Base-by-base conservation (phyloP, 1,140 invertebrate species). In the Fopius arisanus region DNA sequence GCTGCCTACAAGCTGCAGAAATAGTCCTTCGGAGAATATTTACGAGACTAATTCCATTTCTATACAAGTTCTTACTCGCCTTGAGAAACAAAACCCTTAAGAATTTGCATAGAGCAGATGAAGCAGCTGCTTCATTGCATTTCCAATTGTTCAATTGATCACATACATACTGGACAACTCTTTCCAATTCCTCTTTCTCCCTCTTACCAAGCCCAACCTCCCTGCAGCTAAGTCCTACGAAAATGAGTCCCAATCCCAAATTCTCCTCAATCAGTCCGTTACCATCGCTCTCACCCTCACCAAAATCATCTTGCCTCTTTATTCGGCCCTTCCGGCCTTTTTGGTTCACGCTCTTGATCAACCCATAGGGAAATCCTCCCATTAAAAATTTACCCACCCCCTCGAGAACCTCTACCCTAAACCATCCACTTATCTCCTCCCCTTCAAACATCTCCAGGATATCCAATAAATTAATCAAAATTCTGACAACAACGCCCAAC, bases 391-490 rank as follows among this genome's bases (percentile, higher is more conserved):
- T 51, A 5, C 5, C 9, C 82, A 14, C n/a, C 6, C 19, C 19
- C n/a, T 16, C 43, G 1, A 5, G 14, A 51, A 51, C n/a, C n/a
- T 51, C 43, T 2, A 21, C 10, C 4, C 21, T 2, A 6, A 23
- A 59, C 54, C 54, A 23, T 26, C 14, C 54, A 0, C 23, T 14
- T 26, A 23, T 0, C 21, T 23, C 54, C 19, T 12, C 54, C 1
- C 23, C 23, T 0, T 19, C 54, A 26, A 59, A 3, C 26, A 88
- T 80, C 28, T 89, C 83, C 5, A 91, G 83, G 63, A 91, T 85
- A 9, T 87, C 84, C 80, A 88, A 91, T 16, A 92, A 79, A 16
- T 90, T 83, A 54, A 86, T 81, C 62, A 93, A 86, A 26, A 92
- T 89, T 73, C 89, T 83, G 26, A 92, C 81, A 23, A 90, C 87